These are phyloP conservation scores for Suricata suricatta DNA, from an alignment of 2,113 vertebrate genomes.

Conservation along the genomic window DNA sequence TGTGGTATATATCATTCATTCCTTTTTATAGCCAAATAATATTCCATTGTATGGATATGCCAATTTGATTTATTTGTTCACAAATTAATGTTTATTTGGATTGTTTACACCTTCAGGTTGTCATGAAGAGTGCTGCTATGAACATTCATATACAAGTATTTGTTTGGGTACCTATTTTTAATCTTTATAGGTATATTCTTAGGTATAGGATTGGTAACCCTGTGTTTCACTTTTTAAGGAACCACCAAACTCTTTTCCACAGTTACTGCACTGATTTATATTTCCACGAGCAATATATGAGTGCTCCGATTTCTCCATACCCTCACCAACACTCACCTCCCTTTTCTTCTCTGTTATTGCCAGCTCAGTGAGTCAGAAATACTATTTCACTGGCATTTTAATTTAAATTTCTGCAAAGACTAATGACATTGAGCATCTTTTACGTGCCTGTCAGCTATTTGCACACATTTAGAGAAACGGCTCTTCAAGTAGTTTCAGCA, in stretches of 20 bases:
- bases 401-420: not conserved
- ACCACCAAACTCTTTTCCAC: not conserved
- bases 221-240: constrained; percentile 2
- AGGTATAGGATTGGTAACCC: not conserved
- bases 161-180: not conserved
- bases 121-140: not conserved
- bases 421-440: not conserved
- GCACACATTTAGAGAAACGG: not conserved
- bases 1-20: not conserved
- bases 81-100: not conserved
- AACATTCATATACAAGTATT: not conserved
- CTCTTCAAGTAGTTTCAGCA: not conserved
- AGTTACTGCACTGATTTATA: not conserved
- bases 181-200: not conserved
- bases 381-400: not conserved
- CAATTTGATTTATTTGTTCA: not conserved
- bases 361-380: not conserved
- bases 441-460: not conserved
- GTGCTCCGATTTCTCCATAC: not conserved
- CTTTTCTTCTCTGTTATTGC: not conserved
- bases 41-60: not conserved
- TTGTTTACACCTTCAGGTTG: not conserved
- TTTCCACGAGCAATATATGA: not conserved
- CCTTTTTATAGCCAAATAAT: not conserved
- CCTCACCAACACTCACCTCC: not conserved